A percentile compares a stretch with the other conserved stretches of the same genome.
These are phyloP conservation scores for Saiga tatarica DNA, from an alignment of 2,113 vertebrate genomes.

Conservation along the genomic window DNA sequence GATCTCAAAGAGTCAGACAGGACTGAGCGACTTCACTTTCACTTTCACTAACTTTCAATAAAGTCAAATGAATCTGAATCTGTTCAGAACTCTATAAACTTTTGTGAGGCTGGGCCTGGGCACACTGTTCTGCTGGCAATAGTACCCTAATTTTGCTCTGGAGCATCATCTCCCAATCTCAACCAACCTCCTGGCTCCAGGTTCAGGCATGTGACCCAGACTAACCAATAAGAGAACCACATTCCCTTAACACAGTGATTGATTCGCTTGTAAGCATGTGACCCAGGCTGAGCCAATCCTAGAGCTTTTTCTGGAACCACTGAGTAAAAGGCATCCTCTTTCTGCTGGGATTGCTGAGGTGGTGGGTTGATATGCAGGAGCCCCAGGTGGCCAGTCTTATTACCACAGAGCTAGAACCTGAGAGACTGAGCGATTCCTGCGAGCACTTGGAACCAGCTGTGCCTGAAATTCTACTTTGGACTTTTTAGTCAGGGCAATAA, in stretches of 20 bases:
- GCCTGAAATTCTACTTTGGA: not conserved
- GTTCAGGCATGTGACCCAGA: not conserved
- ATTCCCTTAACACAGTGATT: not conserved
- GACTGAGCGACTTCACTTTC: no score
- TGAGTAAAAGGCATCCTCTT: not conserved
- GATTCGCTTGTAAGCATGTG: not conserved
- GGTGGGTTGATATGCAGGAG: not conserved
- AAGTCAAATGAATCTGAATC: not conserved
- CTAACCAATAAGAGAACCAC: not conserved
- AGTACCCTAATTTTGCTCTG: not conserved
- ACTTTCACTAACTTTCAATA: not conserved
- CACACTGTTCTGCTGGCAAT: not conserved
- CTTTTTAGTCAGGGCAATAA: not conserved
- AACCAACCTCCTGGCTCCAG: not conserved
- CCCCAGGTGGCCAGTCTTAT: not conserved
- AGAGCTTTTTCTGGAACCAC: not conserved
- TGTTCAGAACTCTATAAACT: not conserved
- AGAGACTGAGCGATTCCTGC: not conserved
- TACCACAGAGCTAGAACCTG: not conserved
- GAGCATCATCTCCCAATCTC: not conserved
- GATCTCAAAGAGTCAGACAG: no score
- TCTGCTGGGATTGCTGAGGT: not conserved
- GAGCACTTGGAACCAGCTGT: not conserved
- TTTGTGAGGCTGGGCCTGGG: not conserved
- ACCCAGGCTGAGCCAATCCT: not conserved